phyloP scores from a whole-genome alignment of 2,888 invertebrate genomes.

The Epinotia nisella region DNA sequence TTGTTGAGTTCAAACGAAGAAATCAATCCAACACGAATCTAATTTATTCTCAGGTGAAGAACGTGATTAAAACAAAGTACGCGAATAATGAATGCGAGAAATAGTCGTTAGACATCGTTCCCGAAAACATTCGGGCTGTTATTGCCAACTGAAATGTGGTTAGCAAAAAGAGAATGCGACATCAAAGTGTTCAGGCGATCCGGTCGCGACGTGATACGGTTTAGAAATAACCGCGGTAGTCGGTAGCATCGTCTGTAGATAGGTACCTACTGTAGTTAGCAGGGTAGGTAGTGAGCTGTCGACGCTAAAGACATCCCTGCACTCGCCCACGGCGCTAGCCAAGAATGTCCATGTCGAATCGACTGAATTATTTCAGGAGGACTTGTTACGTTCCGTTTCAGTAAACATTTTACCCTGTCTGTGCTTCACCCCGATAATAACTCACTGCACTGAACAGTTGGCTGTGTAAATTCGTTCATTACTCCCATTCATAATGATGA shows the following conservation, averaged over 20 bases:
- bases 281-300: conserved; percentile 53
- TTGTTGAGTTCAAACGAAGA: not conserved
- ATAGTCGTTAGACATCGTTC: conserved; percentile 69
- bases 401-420: conserved; percentile 66
- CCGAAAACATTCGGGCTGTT: conserved; percentile 76
- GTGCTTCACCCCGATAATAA: conserved; percentile 70
- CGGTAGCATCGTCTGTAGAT: conserved; percentile 43
- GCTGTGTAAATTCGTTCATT: conserved; percentile 74
- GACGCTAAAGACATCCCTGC: conserved; percentile 64
- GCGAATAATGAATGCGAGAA: conserved; percentile 58
- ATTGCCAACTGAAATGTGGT: conserved; percentile 72
- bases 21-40: not conserved
- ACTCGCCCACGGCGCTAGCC: conserved; percentile 67
- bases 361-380: conserved; percentile 75
- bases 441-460: conserved; percentile 63
- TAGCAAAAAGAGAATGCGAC: conserved; percentile 82
- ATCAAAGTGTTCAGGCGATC: conserved; percentile 80
- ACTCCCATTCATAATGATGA: conserved; percentile 63
- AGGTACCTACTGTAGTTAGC: conserved; percentile 36
- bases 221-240: conserved; percentile 72
- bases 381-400: conserved; percentile 73
- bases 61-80: conserved; percentile 52
- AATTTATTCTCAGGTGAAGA: conserved; percentile 29
- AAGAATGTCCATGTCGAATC: conserved; percentile 74
- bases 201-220: conserved; percentile 78